These are phyloP conservation scores for Protophormia terraenovae DNA, from an alignment of 2,888 invertebrate genomes.

Conservation along the genomic window DNA sequence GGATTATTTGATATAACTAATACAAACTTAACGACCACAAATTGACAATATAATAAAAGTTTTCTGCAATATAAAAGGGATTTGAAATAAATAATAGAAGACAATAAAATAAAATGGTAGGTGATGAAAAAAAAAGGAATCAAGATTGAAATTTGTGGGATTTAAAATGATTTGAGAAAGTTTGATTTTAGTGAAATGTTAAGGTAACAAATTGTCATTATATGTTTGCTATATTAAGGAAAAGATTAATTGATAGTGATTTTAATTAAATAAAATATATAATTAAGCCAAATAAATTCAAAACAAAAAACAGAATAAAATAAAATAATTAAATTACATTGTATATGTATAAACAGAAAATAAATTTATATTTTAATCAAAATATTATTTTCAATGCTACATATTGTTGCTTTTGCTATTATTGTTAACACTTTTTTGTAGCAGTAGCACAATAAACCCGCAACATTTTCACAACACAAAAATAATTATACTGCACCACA, in stretches of 20 bases:
- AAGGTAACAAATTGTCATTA: no score
- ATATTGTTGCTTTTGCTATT: not conserved
- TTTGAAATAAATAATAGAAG: not conserved
- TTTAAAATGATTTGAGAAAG: no score
- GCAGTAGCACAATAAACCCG: not conserved
- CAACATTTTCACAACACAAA: conserved; percentile 40
- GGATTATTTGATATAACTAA: conserved; percentile 1
- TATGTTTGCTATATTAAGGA: no score
- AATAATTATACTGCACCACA: not conserved
- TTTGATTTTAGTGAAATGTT: no score
- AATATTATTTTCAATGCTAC: conserved; percentile 12
- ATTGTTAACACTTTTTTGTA: not conserved
- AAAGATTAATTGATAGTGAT: no score
- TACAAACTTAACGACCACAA: not conserved
- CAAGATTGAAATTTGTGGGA: no score
- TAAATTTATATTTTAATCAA: conserved; percentile 57
- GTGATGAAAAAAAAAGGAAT: no score
- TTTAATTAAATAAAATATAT: no score
- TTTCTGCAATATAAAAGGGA: not conserved
- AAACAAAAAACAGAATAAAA: not conserved
- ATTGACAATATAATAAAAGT: not conserved
- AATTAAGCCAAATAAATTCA: no score
- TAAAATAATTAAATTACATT: conserved; percentile 19
- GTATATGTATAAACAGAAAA: not conserved
- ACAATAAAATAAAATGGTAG: not conserved